phyloP scores from a whole-genome alignment of 2,888 invertebrate genomes.

The Perizoma flavofasciatum region DNA sequence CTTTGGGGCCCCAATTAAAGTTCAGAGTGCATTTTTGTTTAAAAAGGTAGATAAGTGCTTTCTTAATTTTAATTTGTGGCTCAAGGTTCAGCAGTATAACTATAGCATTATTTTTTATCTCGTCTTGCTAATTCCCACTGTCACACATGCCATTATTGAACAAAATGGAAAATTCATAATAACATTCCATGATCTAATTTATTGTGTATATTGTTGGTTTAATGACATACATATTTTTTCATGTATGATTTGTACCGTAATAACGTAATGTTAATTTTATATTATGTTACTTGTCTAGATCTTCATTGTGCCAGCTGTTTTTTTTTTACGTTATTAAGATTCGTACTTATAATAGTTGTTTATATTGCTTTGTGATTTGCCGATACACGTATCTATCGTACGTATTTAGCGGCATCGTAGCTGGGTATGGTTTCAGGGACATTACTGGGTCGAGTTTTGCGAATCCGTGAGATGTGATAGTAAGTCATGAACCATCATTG shows the following conservation, averaged over 20 bases:
- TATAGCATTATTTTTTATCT: conserved; percentile 66
- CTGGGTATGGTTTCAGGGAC: conserved; percentile 1
- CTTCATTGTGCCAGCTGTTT: conserved; percentile 82
- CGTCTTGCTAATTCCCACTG: conserved; percentile 58
- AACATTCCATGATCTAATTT: conserved; percentile 84
- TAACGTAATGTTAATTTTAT: conserved; percentile 68
- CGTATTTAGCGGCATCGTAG: conserved; percentile 7
- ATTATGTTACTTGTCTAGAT: conserved; percentile 76
- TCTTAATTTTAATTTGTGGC: no score
- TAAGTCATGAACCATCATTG: no score
- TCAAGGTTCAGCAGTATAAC: conserved; percentile 21
- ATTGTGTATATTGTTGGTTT: conserved; percentile 80
- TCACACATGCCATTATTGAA: conserved; percentile 47
- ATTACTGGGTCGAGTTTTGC: background rate
- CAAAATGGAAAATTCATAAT: conserved; percentile 68
- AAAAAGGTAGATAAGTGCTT: no score
- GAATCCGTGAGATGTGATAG: conserved; percentile 11
- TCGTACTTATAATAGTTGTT: conserved; percentile 80
- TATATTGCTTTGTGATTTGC: conserved; percentile 71
- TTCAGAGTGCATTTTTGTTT: no score
- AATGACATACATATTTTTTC: conserved; percentile 77
- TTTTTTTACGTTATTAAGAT: conserved; percentile 71
- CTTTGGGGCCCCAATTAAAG: no score
- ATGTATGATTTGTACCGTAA: conserved; percentile 70
- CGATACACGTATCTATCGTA: conserved; percentile 29